Evolutionary conservation across 2,113 vertebrate genomes (phyloP).

Genomic region (Poecile atricapillus): DNA sequence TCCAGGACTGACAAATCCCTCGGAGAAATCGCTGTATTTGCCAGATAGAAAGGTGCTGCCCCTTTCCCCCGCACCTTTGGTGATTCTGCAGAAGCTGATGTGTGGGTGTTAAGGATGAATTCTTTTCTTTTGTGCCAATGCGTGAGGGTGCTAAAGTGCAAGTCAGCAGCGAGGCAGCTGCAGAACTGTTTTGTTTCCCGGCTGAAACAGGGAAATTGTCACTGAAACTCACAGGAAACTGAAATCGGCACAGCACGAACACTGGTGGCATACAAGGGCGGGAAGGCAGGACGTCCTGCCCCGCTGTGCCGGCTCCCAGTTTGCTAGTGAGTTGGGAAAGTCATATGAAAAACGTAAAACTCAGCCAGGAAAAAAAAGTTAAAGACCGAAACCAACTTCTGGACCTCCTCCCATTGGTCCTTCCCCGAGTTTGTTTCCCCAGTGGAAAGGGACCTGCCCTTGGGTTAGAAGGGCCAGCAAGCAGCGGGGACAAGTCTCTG

Average conservation of each 20-base stretch:
- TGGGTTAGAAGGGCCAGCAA: background rate
- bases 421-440: background rate
- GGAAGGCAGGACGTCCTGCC: background rate
- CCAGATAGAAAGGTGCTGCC: background rate
- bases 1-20: background rate
- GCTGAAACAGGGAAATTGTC: accelerated
- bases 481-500: accelerated
- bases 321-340: background rate
- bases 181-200: background rate
- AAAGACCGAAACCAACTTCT: background rate
- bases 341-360: background rate
- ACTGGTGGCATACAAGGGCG: background rate
- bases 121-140: background rate
- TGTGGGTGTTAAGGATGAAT: background rate
- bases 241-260: background rate
- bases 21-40: background rate
- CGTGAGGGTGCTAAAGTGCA: background rate
- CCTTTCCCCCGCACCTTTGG: background rate
- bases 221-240: background rate
- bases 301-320: accelerated
- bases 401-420: background rate
- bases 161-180: background rate
- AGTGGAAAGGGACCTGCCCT: background rate
- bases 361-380: background rate
- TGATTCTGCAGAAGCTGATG: background rate